Conservation (phyloP, 2,888 invertebrate genomes). For the Harpagoxenus sublaevis region DNA sequence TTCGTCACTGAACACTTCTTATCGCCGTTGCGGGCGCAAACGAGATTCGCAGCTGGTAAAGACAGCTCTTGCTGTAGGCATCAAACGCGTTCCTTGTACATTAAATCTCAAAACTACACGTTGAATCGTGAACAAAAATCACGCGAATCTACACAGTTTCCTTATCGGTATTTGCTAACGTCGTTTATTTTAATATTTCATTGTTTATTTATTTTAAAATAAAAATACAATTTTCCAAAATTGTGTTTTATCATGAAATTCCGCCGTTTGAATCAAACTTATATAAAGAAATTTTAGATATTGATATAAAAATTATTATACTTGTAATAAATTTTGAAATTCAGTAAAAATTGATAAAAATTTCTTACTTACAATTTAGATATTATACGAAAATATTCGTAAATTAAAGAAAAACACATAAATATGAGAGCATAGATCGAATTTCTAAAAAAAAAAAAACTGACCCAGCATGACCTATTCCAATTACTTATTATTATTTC, state of each 20-base stretch:
- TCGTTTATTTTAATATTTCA: background rate
- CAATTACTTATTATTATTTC: too few species aligned
- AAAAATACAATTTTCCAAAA: background rate
- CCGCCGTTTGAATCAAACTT: background rate
- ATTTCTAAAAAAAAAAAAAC: background rate
- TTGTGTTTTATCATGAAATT: background rate
- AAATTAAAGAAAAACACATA: background rate
- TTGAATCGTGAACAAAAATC: background rate
- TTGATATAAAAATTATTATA: background rate
- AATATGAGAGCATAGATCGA: background rate
- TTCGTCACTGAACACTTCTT: slow-evolving; percentile 32
- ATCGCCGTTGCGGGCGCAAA: background rate
- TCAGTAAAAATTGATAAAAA: background rate
- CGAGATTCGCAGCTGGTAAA: slow-evolving; percentile 33
- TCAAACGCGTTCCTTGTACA: background rate
- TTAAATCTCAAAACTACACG: background rate
- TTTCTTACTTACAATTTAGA: background rate
- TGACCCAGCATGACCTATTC: too few species aligned
- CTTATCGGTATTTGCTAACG: too few species aligned
- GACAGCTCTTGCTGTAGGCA: background rate
- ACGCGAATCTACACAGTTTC: background rate
- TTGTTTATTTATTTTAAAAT: background rate
- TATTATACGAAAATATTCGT: background rate
- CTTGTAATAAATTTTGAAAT: background rate
- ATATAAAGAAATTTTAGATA: background rate